Conservation (phyloP, 2,113 vertebrate species). For the Synodontis membranacea region DNA sequence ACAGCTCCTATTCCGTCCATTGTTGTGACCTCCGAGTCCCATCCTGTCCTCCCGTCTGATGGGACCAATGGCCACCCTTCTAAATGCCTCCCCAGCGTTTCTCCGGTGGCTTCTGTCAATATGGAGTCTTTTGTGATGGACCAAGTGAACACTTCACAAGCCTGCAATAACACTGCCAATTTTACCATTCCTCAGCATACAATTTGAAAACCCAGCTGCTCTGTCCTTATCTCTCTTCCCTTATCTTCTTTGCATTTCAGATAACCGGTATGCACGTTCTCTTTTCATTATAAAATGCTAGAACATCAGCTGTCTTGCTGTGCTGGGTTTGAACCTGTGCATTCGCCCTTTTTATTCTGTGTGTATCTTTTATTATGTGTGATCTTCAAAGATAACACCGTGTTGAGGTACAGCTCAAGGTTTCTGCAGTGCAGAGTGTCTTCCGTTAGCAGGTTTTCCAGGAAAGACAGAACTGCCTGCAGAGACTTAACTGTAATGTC, state of each 20-base stretch:
- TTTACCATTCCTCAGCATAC: slow-evolving; percentile 26
- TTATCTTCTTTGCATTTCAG: slow-evolving; percentile 1
- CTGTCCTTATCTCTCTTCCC: not conserved
- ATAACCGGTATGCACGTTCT: slow-evolving; percentile 27
- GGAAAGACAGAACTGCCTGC: not conserved
- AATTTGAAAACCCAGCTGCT: slow-evolving; percentile 15
- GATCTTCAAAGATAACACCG: not conserved
- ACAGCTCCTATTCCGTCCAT: slow-evolving; percentile 58
- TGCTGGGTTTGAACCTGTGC: not conserved
- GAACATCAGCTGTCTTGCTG: not conserved
- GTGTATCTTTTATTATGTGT: not conserved
- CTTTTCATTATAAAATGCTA: slow-evolving; percentile 4
- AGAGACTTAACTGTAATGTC: not conserved
- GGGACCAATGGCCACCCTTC: slow-evolving; percentile 49
- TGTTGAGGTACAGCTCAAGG: not conserved
- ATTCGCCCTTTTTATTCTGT: not conserved
- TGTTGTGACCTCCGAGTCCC: slow-evolving; percentile 72
- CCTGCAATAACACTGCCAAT: slow-evolving; percentile 38
- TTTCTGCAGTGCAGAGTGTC: slow-evolving; percentile 4
- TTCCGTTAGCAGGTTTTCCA: not conserved
- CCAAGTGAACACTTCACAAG: slow-evolving; percentile 48
- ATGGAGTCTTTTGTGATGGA: slow-evolving; percentile 59
- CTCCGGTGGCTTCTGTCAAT: slow-evolving; percentile 40
- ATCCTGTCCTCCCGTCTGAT: slow-evolving; percentile 58
- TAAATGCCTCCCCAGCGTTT: slow-evolving; percentile 46